A percentile compares a stretch with the other conserved stretches of the same genome.
Evolutionary conservation across 2,888 invertebrate species (phyloP).

Genomic region (Tachina lurida): DNA sequence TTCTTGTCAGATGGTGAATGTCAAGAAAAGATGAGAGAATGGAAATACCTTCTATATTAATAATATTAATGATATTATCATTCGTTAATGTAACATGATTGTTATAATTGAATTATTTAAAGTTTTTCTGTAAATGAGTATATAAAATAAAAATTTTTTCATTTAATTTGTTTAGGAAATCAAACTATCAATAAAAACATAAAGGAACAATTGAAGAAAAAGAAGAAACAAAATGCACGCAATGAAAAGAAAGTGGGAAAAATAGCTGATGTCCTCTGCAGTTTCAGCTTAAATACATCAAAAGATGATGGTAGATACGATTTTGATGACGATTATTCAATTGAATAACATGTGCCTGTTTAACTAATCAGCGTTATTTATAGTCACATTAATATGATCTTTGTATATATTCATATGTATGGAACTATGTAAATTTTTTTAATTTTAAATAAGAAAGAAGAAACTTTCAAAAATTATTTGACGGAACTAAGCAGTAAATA

Average conservation of each 20-base stretch:
- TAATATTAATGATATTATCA: too few relatives aligned
- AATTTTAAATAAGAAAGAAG: too few relatives aligned
- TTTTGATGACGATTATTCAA: slow-evolving; percentile 80
- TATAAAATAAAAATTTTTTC: background rate
- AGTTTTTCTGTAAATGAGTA: background rate
- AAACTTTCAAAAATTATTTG: too few relatives aligned
- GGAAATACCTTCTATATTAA: too few relatives aligned
- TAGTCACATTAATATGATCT: too few relatives aligned
- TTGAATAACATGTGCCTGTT: slow-evolving; percentile 74
- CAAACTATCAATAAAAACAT: slow-evolving; percentile 85
- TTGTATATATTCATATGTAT: background rate
- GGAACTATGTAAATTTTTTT: too few relatives aligned
- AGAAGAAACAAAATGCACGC: slow-evolving; percentile 84
- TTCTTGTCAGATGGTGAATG: too few relatives aligned
- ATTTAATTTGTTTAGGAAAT: slow-evolving; percentile 78
- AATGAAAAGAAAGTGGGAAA: slow-evolving; percentile 86
- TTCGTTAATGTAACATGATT: too few relatives aligned
- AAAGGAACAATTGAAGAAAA: slow-evolving; percentile 84
- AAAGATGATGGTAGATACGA: slow-evolving; percentile 79
- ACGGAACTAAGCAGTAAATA: too few relatives aligned
- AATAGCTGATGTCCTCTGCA: slow-evolving; percentile 87
- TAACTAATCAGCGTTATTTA: background rate
- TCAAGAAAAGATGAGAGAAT: too few relatives aligned
- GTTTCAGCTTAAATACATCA: slow-evolving; percentile 77
- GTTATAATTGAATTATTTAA: background rate